phyloP scores from a whole-genome alignment of 2,113 vertebrate genomes.

The Protobothrops mucrosquamatus region DNA sequence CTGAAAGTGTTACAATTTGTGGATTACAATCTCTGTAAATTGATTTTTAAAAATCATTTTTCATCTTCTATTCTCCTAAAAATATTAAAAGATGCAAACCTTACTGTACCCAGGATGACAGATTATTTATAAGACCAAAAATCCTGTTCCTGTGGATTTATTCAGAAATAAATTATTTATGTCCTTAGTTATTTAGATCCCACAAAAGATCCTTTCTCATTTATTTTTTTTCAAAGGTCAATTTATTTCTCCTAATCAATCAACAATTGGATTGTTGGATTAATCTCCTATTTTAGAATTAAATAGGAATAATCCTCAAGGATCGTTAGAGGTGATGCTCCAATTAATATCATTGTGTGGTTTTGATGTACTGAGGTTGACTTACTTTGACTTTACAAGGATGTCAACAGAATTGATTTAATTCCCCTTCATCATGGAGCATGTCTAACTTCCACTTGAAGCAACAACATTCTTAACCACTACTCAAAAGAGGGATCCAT shows the following conservation, averaged over 20 bases:
- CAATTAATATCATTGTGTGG: not conserved
- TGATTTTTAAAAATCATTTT: not conserved
- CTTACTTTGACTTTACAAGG: not conserved
- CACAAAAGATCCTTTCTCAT: not conserved
- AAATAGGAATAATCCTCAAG: not conserved
- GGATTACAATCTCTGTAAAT: not conserved
- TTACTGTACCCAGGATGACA: not conserved
- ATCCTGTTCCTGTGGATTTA: not conserved
- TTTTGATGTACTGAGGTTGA: not conserved
- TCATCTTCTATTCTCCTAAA: not conserved
- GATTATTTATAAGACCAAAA: not conserved
- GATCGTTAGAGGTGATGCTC: not conserved
- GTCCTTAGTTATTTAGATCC: not conserved
- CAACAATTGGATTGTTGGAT: not conserved
- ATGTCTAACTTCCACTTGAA: not conserved
- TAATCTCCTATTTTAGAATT: not conserved
- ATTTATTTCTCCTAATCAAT: not conserved
- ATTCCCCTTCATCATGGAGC: not conserved
- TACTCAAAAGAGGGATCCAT: not conserved
- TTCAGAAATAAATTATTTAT: not conserved
- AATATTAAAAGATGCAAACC: not conserved
- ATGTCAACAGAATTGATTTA: not conserved
- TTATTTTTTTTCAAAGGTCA: not conserved
- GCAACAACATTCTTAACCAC: not conserved
- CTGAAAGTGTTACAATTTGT: not conserved